A percentile compares a stretch with the other conserved stretches of the same genome.
phyloP scores from a whole-genome alignment of 2,113 vertebrate species.

The Gymnarchus niloticus region DNA sequence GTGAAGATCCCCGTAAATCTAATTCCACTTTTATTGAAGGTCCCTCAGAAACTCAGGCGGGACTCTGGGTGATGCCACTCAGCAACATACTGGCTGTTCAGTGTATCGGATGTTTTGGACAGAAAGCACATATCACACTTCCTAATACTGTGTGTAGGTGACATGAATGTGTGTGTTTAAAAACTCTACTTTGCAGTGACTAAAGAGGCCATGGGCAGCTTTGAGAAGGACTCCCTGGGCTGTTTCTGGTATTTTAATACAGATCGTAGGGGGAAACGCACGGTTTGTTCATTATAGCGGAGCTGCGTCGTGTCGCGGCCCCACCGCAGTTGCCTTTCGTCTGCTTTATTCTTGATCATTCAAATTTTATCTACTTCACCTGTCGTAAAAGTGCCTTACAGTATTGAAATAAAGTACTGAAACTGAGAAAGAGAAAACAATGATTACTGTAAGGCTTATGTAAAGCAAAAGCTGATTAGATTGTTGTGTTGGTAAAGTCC shows the following conservation, averaged over 20 bases:
- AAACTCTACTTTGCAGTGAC: not conserved
- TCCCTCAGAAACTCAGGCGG: conserved; percentile 35
- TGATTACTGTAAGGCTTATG: not conserved
- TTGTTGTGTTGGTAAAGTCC: not conserved
- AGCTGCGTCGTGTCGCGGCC: not conserved
- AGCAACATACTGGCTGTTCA: conserved; percentile 24
- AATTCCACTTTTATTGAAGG: conserved; percentile 48
- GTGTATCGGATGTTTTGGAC: not conserved
- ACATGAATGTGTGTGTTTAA: not conserved
- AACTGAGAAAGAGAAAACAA: not conserved
- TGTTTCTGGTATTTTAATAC: not conserved
- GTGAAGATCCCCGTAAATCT: conserved; percentile 39
- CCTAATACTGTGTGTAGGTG: not conserved
- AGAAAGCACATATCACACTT: conserved; percentile 24
- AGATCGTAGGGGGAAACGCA: not conserved
- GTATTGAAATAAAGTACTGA: not conserved
- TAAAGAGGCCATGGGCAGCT: not conserved
- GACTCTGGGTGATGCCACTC: conserved; percentile 26
- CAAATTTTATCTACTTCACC: not conserved
- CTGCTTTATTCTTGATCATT: not conserved
- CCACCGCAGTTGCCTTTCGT: no score
- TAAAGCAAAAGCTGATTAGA: not conserved
- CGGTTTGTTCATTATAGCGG: not conserved
- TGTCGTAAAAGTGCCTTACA: not conserved
- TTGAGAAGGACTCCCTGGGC: not conserved